These are phyloP conservation scores for Emydocephalus ijimae DNA, from an alignment of 2,113 vertebrate species.

Conservation along the genomic window DNA sequence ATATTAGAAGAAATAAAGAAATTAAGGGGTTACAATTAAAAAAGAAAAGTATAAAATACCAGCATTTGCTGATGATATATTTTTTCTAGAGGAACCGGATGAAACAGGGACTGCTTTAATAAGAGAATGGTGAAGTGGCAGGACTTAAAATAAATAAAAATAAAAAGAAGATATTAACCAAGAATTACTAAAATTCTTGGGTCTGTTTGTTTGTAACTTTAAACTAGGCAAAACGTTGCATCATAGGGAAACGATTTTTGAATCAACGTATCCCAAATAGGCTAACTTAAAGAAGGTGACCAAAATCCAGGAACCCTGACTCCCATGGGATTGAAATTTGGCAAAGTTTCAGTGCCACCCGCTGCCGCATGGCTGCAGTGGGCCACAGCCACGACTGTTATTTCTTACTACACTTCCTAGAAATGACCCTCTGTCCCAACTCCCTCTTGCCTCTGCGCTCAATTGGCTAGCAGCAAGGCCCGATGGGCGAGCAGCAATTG, in stretches of 20 bases:
- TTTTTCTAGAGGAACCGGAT: no score
- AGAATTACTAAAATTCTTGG: not conserved
- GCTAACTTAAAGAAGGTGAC: not conserved
- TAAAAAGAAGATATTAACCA: no score
- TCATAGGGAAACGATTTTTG: not conserved
- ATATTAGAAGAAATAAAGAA: no score
- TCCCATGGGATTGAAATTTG: not conserved
- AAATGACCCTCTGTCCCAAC: not conserved
- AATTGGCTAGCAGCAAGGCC: not conserved
- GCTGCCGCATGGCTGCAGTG: not conserved
- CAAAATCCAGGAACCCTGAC: not conserved
- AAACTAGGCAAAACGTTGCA: not conserved
- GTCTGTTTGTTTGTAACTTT: not conserved
- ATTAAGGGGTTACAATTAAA: no score
- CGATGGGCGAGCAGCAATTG: not conserved
- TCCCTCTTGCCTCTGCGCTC: not conserved
- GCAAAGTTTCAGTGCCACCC: not conserved
- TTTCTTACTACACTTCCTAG: not conserved
- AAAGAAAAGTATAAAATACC: no score
- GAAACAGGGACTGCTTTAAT: no score
- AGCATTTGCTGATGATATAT: no score
- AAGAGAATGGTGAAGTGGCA: no score
- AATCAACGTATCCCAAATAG: not conserved
- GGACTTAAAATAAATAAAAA: no score
- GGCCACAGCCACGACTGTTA: not conserved